Conservation (phyloP, 1,140 invertebrate genomes). For the Diorhabda elongata region DNA sequence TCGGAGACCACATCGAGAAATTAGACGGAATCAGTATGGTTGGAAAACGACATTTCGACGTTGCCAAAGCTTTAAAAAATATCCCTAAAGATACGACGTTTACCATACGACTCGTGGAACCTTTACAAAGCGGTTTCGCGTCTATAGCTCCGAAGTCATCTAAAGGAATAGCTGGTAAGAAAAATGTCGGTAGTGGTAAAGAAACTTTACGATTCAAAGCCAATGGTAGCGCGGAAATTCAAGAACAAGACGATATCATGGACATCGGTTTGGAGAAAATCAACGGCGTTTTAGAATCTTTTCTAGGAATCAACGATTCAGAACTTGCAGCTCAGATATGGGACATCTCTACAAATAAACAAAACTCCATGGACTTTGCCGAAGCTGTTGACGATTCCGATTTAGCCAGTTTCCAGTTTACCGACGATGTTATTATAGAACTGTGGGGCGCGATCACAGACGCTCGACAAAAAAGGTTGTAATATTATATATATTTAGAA, state of each 20-base stretch:
- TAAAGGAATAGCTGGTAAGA: conserved; percentile 56
- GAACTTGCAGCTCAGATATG: conserved; percentile 90
- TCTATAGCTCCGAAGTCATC: conserved; percentile 73
- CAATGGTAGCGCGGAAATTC: conserved; percentile 80
- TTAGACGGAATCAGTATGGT: conserved; percentile 82
- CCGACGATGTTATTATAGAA: conserved; percentile 94
- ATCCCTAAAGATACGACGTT: conserved; percentile 85
- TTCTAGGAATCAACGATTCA: conserved; percentile 94
- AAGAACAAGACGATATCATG: conserved; percentile 62
- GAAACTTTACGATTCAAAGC: conserved; percentile 91
- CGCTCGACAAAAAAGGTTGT: conserved; percentile 71
- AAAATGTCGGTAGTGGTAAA: conserved; percentile 73
- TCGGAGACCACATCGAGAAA: conserved; percentile 97
- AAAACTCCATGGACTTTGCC: conserved; percentile 92
- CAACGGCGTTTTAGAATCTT: conserved; percentile 85
- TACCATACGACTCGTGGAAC: conserved; percentile 84
- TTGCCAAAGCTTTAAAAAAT: conserved; percentile 90
- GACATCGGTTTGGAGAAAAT: conserved; percentile 82
- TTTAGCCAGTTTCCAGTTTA: conserved; percentile 89
- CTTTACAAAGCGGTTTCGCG: conserved; percentile 84
- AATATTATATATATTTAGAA: neutral
- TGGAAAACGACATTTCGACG: conserved; percentile 92
- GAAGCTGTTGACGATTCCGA: conserved; percentile 89
- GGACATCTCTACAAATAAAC: conserved; percentile 78
- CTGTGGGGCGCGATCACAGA: conserved; percentile 94